A percentile compares a stretch with the other conserved stretches of the same genome.
phyloP scores from a whole-genome alignment of 1,140 invertebrate species.

The Brachionus paranguensis region DNA sequence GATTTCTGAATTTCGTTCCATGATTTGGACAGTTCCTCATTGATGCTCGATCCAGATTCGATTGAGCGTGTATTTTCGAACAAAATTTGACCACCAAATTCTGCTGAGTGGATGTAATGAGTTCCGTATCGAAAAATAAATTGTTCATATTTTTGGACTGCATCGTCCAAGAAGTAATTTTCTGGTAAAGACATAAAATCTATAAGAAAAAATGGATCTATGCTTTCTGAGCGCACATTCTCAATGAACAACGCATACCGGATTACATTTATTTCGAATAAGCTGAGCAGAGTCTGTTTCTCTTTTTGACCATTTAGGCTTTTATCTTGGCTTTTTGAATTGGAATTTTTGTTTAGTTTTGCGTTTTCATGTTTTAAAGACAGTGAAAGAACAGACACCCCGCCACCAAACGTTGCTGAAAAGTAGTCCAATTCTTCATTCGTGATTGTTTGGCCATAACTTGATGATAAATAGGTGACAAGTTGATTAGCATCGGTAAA shows the following conservation, averaged over 20 bases:
- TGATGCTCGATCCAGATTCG: not conserved
- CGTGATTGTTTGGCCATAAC: conserved; percentile 11
- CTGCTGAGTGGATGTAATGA: conserved; percentile 31
- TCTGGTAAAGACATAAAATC: conserved; percentile 38
- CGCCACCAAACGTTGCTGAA: conserved; percentile 24
- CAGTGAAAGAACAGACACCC: not conserved
- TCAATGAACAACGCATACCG: conserved; percentile 22
- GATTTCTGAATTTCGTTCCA: conserved; percentile 32
- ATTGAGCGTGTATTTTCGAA: conserved; percentile 4
- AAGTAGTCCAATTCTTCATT: conserved; percentile 35
- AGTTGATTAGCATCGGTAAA: conserved; percentile 33
- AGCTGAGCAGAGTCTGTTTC: not conserved
- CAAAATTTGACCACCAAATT: conserved; percentile 36
- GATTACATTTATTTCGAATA: conserved; percentile 40
- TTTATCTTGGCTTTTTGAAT: not conserved
- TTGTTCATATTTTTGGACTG: conserved; percentile 4
- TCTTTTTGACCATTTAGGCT: conserved; percentile 2
- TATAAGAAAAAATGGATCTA: conserved; percentile 37
- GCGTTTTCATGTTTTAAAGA: not conserved
- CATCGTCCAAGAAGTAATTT: conserved; percentile 18
- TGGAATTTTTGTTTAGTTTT: not conserved
- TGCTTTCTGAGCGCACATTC: not conserved
- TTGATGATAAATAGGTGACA: conserved; percentile 17
- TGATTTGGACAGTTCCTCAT: not conserved
- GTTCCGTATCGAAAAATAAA: conserved; percentile 38